Evolutionary conservation across 2,888 invertebrate genomes (phyloP).

Genomic region (Drosophila formosana): DNA sequence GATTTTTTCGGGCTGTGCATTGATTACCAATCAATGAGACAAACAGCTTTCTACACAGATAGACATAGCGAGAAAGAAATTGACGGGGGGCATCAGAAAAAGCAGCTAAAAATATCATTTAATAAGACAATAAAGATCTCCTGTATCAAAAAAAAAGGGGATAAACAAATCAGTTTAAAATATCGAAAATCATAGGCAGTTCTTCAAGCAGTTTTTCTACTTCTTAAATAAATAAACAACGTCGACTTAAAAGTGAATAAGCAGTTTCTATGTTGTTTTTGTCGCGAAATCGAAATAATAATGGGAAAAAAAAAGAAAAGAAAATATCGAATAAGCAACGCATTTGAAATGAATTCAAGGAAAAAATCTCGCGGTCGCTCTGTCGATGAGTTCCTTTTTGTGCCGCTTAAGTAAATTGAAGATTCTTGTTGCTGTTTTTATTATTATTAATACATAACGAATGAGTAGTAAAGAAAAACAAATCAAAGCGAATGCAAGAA

Average conservation of each 20-base stretch:
- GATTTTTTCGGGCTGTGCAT: background rate
- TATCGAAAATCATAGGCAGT: constrained; percentile 19
- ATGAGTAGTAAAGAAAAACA: constrained; percentile 37
- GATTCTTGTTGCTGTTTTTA: constrained; percentile 15
- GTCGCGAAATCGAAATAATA: constrained; percentile 7
- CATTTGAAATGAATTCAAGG: constrained; percentile 60
- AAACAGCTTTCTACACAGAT: constrained; percentile 14
- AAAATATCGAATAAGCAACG: constrained; percentile 39
- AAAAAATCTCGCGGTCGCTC: constrained; percentile 33
- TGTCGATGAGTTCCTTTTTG: constrained; percentile 22
- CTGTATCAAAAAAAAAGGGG: background rate
- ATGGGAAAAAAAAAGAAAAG: background rate
- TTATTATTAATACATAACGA: constrained; percentile 47
- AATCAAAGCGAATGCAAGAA: constrained; percentile 6
- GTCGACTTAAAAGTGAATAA: constrained; percentile 17
- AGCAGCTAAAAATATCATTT: constrained; percentile 16
- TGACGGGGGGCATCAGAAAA: background rate
- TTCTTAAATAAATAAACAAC: constrained; percentile 29
- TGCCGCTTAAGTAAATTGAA: constrained; percentile 47
- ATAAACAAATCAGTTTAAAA: constrained; percentile 5
- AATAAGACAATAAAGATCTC: constrained; percentile 3
- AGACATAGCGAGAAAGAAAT: background rate
- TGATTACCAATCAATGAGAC: constrained; percentile 10
- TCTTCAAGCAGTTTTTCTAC: constrained; percentile 20
- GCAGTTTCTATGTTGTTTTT: constrained; percentile 25